Evolutionary conservation across 2,888 invertebrate species (phyloP), one percentile per base, ranked within the genome.

Genomic region (Pogonocherus hispidulus): DNA sequence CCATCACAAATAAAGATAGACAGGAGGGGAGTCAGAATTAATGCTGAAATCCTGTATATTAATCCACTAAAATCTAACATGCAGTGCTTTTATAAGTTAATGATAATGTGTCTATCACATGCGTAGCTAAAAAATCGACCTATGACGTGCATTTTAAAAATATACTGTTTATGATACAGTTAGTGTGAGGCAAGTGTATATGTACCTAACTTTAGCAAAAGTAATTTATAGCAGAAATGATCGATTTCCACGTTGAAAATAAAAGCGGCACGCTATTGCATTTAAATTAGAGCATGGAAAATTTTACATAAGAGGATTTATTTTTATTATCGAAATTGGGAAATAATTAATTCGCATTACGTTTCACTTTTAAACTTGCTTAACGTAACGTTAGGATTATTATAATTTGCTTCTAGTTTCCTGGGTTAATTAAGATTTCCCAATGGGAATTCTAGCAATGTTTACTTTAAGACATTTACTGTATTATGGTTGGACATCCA

Each of bases 261-360:
- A 52, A 52, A 32, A 52, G 11, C 27, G 19, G 16, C 32, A 52
- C 52, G 32, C 16, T 18, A 9, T 16, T 52, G 49, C 5, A 32
- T 27, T 11, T 32, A 52, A 52, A 52, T 32, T 9, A 32, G 32
- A 32, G 52, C 52, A 18, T 52, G 52, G 52, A 52, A 52, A 52
- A 32, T 32, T 52, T 52, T 52, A 52, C 32, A 14, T 52, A 32
- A 52, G 11, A 9, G 14, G 16, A 6, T 16, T 8, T 32, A 3
- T n/a, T 52, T 52, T 49, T 32, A 27, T 52, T 52, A 52, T 18
- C 18, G 32, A 52, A 52, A 52, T 52, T 52, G 32, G 18, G 32
- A 52, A 52, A 51, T 51, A 23, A n/a, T n/a, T n/a, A n/a, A 51
- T 51, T 51, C 49, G 23, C n/a, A 22, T 16, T 16, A 9, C 32